Conservation (phyloP, 2,113 vertebrate species). For the Phaethon lepturus region DNA sequence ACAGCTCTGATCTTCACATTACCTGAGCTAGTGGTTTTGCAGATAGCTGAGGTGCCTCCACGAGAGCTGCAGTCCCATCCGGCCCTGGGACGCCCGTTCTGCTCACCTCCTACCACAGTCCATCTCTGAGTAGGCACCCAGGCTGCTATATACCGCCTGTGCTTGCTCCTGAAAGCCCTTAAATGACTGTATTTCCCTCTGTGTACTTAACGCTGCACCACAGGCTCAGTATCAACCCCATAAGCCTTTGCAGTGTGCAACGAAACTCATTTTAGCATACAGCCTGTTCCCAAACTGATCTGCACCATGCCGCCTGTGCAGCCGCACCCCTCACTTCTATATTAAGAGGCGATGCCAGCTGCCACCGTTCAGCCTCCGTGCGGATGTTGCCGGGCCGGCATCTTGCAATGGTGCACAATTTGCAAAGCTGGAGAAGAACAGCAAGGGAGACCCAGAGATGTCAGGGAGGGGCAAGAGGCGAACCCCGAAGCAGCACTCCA, state of each 20-base stretch:
- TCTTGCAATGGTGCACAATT: background rate
- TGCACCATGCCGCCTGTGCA: background rate
- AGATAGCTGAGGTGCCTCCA: background rate
- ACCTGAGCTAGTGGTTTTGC: background rate
- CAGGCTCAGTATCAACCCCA: background rate
- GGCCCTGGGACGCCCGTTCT: accelerated
- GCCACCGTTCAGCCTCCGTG: background rate
- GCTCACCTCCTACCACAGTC: background rate
- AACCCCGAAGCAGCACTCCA: background rate
- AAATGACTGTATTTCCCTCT: background rate
- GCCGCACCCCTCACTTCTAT: conserved; percentile 25
- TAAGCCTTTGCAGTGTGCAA: background rate
- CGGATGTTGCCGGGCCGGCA: background rate
- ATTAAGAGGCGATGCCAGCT: conserved; percentile 27
- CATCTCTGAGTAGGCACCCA: accelerated
- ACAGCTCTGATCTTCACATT: background rate
- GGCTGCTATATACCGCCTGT: background rate
- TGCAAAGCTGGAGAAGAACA: background rate
- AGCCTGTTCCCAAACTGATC: background rate
- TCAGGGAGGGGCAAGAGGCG: background rate
- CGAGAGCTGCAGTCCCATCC: background rate
- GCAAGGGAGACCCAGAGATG: background rate
- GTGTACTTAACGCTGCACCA: background rate
- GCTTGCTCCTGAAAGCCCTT: background rate
- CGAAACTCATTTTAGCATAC: background rate